phyloP scores from a whole-genome alignment of 2,113 vertebrate genomes.

The Neogale vison region DNA sequence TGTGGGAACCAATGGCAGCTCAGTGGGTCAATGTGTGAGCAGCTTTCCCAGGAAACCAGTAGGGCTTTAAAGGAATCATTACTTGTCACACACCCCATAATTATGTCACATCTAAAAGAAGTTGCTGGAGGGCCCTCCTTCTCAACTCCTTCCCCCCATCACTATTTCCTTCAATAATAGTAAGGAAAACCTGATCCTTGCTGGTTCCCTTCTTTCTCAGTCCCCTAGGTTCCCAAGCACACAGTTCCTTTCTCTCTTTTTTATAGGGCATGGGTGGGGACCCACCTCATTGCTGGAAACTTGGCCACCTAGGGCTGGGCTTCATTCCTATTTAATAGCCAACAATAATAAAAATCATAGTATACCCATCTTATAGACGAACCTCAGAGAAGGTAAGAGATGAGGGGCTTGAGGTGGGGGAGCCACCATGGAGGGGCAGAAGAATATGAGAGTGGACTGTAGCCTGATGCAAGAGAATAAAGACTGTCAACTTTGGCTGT shows the following conservation, averaged over 20 bases:
- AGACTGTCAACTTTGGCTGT: background rate
- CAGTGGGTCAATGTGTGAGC: background rate
- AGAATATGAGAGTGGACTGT: background rate
- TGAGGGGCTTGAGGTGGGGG: background rate
- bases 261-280: background rate
- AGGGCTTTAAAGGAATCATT: background rate
- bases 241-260: background rate
- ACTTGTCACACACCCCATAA: background rate
- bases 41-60: conserved; percentile 28
- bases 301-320: background rate
- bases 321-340: background rate
- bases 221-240: background rate
- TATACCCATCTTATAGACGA: background rate
- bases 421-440: background rate
- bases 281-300: background rate
- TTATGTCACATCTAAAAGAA: background rate
- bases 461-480: background rate
- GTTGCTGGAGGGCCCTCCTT: background rate
- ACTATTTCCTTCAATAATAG: background rate
- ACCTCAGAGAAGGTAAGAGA: background rate
- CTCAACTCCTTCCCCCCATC: background rate
- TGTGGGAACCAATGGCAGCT: background rate
- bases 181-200: background rate
- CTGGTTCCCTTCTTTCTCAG: background rate
- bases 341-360: background rate